These are phyloP conservation scores for Python bivittatus DNA, from an alignment of 2,113 vertebrate species.

Conservation along the genomic window DNA sequence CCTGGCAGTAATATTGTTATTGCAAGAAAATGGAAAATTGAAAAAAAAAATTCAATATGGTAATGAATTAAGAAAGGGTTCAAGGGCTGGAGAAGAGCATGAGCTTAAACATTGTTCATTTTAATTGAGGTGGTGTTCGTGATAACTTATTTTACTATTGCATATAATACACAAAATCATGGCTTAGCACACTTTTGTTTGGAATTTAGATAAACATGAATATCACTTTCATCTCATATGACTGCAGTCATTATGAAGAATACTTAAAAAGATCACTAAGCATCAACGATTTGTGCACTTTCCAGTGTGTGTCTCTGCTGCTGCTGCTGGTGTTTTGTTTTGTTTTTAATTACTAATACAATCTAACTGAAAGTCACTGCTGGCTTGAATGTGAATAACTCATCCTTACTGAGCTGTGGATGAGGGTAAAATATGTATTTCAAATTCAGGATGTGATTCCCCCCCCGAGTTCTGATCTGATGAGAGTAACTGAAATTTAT, in stretches of 20 bases:
- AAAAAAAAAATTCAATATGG: constrained; percentile 81
- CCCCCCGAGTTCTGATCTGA: constrained; percentile 41
- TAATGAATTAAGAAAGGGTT: constrained; percentile 78
- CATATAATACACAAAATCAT: constrained; percentile 25
- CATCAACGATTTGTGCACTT: background rate
- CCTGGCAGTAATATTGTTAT: constrained; percentile 81
- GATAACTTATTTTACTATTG: constrained; percentile 51
- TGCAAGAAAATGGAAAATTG: constrained; percentile 83
- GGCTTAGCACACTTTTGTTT: constrained; percentile 14
- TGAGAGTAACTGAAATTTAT: constrained; percentile 31
- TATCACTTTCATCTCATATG: constrained; percentile 2
- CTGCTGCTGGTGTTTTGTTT: background rate
- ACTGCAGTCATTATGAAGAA: background rate
- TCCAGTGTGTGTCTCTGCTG: background rate
- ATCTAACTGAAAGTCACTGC: background rate
- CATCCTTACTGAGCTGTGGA: background rate
- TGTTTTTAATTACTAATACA: constrained; percentile 15
- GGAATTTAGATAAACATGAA: constrained; percentile 38
- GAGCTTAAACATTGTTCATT: constrained; percentile 56
- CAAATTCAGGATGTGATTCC: constrained; percentile 34
- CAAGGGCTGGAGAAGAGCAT: constrained; percentile 64
- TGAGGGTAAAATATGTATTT: background rate
- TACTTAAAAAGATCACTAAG: background rate
- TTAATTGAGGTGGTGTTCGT: constrained; percentile 16
- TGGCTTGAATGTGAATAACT: background rate